These are phyloP conservation scores for Carlito syrichta DNA, from an alignment of 2,113 vertebrate species.

Conservation along the genomic window DNA sequence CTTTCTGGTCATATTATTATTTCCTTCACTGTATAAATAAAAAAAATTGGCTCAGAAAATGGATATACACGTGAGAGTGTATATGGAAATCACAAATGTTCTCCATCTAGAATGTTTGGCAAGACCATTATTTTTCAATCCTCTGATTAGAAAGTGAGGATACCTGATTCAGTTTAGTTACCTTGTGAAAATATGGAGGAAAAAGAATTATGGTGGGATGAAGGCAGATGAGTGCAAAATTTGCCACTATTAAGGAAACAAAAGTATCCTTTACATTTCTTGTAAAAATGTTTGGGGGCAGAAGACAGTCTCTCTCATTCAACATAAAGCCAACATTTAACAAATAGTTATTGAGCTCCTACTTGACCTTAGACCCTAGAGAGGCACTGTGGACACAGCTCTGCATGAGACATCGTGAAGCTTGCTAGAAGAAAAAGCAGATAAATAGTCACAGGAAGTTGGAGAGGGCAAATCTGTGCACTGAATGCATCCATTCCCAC, in stretches of 20 bases:
- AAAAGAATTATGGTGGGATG: accelerated
- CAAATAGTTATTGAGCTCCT: accelerated
- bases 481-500: accelerated
- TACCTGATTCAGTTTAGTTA: accelerated
- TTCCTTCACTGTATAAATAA: accelerated
- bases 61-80: accelerated
- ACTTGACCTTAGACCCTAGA: accelerated
- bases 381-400: too few species aligned
- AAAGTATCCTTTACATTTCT: background rate
- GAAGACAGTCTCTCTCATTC: background rate
- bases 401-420: accelerated
- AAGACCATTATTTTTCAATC: background rate
- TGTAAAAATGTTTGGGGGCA: accelerated
- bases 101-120: background rate
- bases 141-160: accelerated
- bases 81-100: accelerated
- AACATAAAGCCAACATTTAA: too few species aligned
- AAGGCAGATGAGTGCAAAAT: too few species aligned
- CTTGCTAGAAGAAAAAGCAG: accelerated
- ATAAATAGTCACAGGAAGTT: accelerated
- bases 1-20: accelerated
- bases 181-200: background rate
- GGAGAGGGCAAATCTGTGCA: accelerated
- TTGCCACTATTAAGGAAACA: too few species aligned
- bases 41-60: too few species aligned